Percentiles rank a stretch among this genome's conserved stretches.
Conservation (phyloP, 2,888 invertebrate genomes). For the Plusia festucae region DNA sequence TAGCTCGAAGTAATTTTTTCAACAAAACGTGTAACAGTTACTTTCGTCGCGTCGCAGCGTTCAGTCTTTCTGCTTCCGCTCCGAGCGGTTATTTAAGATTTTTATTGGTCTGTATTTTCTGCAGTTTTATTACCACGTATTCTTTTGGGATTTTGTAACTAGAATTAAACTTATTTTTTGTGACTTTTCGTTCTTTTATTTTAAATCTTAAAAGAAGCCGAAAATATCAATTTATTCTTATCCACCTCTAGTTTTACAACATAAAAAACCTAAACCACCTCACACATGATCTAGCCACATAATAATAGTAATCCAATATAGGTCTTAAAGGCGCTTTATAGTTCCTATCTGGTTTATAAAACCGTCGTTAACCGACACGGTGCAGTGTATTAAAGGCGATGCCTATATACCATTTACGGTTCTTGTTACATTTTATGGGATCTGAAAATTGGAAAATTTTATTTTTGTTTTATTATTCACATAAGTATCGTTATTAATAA, state of each 20-base stretch:
- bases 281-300: slow-evolving; percentile 25
- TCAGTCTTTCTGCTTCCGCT: neutral
- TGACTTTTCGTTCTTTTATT: no score
- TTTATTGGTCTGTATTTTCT: slow-evolving; percentile 2
- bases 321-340: slow-evolving; percentile 57
- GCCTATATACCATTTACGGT: slow-evolving; percentile 40
- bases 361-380: slow-evolving; percentile 44
- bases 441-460: slow-evolving; percentile 27
- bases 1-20: slow-evolving; percentile 2
- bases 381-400: slow-evolving; percentile 37
- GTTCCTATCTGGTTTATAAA: slow-evolving; percentile 53
- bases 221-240: neutral
- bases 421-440: slow-evolving; percentile 45
- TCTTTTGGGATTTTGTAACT: neutral
- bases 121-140: neutral
- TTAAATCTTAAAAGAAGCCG: no score
- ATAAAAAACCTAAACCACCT: neutral
- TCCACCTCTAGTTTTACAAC: neutral
- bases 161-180: neutral
- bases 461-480: neutral
- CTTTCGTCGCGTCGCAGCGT: neutral
- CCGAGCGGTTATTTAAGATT: neutral
- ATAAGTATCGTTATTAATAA: no score
- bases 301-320: slow-evolving; percentile 28
- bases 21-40: slow-evolving; percentile 1